Conservation (phyloP, 1,140 invertebrate genomes). For the Acromyrmex heyeri region DNA sequence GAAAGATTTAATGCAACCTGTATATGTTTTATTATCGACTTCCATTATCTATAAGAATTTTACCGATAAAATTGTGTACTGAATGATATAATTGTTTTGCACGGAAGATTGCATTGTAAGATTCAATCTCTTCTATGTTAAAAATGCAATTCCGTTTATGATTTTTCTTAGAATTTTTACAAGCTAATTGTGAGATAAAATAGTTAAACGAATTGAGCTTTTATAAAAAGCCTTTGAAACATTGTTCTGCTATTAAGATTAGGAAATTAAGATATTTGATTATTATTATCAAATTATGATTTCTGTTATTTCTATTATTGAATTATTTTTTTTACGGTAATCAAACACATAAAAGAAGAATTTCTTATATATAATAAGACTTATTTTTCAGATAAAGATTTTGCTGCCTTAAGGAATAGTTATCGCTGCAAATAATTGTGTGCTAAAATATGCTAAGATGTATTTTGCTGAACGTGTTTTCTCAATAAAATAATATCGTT, state of each 20-base stretch:
- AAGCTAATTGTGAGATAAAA: constrained; percentile 1
- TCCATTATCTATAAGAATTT: constrained; percentile 25
- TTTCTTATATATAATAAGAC: neutral
- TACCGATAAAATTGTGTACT: constrained; percentile 14
- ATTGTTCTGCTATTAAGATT: neutral
- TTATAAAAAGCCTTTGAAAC: neutral
- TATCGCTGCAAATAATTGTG: neutral
- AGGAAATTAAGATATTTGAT: neutral
- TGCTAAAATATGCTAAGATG: constrained; percentile 17
- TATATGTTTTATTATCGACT: constrained; percentile 21
- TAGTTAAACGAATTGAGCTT: constrained; percentile 8
- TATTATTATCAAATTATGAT: constrained; percentile 11
- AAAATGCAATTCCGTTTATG: neutral
- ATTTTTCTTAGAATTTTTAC: constrained; percentile 6
- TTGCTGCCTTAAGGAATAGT: neutral
- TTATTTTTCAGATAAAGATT: neutral
- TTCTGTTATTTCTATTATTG: neutral
- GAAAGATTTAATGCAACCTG: neutral
- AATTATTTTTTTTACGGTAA: neutral
- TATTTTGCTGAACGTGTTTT: constrained; percentile 1
- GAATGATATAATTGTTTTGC: constrained; percentile 32
- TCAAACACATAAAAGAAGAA: neutral
- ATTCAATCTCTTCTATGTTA: neutral
- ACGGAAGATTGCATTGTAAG: constrained; percentile 3
- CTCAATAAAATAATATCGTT: constrained; percentile 8